Evolutionary conservation across 2,888 invertebrate genomes (phyloP), one percentile per base, ranked within the genome.

Genomic region (Vanessa cardui): DNA sequence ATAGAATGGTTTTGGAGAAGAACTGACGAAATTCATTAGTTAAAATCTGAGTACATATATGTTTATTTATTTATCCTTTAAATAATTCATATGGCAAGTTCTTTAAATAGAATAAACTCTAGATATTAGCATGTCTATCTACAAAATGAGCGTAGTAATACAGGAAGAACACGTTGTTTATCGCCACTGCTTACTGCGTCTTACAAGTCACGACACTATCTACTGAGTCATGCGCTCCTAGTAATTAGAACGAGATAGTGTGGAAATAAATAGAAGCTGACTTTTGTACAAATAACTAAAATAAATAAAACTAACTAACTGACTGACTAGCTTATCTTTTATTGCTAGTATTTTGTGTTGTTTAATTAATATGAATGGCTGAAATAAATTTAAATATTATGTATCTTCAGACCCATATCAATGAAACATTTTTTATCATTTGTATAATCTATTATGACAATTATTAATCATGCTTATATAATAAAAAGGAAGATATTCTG

Each of bases 171-270:
- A 49, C 62, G 66, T 66, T 66, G 62, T 60, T 60, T 66, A 69
- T 69, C 66, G 69, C 62, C 44, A 70, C 61, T 56, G n/a, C 12
- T 62, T 50, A 46, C 66, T 67, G 66, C 66, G 61, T 66, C 68
- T 61, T 54, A 31, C 58, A 16, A 64, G 47, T 64, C 47, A 58
- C 64, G 59, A 62, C 58, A 72, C 61, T 67, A 62, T 69, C 72
- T 68, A 64, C 63, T 52, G 46, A 49, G 56, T 71, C 58, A 76
- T 79, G 78, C 58, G 60, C 61, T 69, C 79, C 76, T 79, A 74
- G 78, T 79, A 71, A 71, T 67, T 62, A 65, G 67, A 72, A 74
- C 72, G 75, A 74, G 72, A 74, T 73, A 70, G 74, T 74, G 74
- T 69, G 71, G 75, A 74, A 74, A 76, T 75, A 74, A 68, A 68